Evolutionary conservation across 2,888 invertebrate genomes (phyloP), one percentile per base, ranked within the genome.

Genomic region (Myopa tessellatipennis): DNA sequence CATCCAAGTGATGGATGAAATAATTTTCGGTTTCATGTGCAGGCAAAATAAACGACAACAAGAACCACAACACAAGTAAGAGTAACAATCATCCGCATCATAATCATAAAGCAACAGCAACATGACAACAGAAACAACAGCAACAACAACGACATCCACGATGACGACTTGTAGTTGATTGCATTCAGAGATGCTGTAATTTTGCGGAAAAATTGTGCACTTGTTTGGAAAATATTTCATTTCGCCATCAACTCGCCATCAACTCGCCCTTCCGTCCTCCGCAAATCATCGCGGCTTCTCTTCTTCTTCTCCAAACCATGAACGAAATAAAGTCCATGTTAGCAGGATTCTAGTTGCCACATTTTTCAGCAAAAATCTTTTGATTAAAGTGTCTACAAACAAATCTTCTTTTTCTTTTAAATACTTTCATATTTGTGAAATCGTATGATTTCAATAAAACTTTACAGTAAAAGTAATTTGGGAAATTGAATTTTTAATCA

Each of bases 151-250:
- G 36, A 55, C 58, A 45, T 6, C 45, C 7, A 10, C 45, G 34
- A 61, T 18, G 34, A 26, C 34, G 12, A 61, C 12, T 14, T 61
- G 61, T 18, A 18, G 10, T 61, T 61, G 18, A 50, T 26, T 36
- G 34, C 52, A 55, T 52, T 55, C 55, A 67, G 14, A n/a, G 40
- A 67, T 38, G 55, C 52, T 34, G 55, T 52, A 52, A 70, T 55
- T 63, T 63, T 63, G 63, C 18, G 63, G 63, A 63, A 63, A 45
- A 63, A 63, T 63, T 63, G 63, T 36, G 26, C 63, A 63, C 63
- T 63, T 63, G 63, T 36, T 63, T 63, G 63, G 63, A 63, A 63
- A 63, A 45, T 63, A 63, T 63, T 63, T 36, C 18, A 45, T 45
- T 45, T 3, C 45, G 0, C 6, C 45, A 45, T 10, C 26, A 26